Percentiles rank a stretch among this genome's conserved stretches.
phyloP scores from a whole-genome alignment of 2,113 vertebrate genomes.

The Paradoxurus hermaphroditus region DNA sequence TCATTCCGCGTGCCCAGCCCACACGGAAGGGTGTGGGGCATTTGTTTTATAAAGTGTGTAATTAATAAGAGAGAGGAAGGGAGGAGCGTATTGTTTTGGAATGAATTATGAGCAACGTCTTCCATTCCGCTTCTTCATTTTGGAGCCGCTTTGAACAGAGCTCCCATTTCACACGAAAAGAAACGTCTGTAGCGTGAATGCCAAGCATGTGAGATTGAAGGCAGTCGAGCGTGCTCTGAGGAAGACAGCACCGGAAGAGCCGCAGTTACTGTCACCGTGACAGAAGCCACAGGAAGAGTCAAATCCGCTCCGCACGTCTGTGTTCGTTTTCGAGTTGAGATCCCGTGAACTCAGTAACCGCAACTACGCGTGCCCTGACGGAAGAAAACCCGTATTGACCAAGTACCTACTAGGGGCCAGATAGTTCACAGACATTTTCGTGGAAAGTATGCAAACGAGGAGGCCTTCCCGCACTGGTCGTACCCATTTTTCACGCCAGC shows the following conservation, averaged over 20 bases:
- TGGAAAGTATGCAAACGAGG: background rate
- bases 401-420: background rate
- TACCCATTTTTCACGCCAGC: background rate
- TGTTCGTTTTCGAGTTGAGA: background rate
- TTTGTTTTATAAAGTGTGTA: conserved; percentile 66
- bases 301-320: background rate
- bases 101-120: conserved; percentile 63
- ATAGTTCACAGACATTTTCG: background rate
- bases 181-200: background rate
- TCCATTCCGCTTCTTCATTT: conserved; percentile 68
- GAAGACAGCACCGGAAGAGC: background rate
- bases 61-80: conserved; percentile 69
- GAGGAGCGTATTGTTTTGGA: conserved; percentile 58
- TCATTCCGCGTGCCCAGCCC: conserved; percentile 3
- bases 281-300: background rate
- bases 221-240: background rate
- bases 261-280: background rate
- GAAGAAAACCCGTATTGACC: background rate
- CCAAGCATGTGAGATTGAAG: background rate
- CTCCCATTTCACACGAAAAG: conserved; percentile 32
- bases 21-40: conserved; percentile 57
- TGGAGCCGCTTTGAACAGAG: conserved; percentile 39
- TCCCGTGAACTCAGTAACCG: background rate
- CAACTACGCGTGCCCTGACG: background rate
- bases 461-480: background rate